Percentiles rank a stretch among this genome's conserved stretches.
phyloP scores from a whole-genome alignment of 2,113 vertebrate genomes.

The Ctenomys sociabilis region DNA sequence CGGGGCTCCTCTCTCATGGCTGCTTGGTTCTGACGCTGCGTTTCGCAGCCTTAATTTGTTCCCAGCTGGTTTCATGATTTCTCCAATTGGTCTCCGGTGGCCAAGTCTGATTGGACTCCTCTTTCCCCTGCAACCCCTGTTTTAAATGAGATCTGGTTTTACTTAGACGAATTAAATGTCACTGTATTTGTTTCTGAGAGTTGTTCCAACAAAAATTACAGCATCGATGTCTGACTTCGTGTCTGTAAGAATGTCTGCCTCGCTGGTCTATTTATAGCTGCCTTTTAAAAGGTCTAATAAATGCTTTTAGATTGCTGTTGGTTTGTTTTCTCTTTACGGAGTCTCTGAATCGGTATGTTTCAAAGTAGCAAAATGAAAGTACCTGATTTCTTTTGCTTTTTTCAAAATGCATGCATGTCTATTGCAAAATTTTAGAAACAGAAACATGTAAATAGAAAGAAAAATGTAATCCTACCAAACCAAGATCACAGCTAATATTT shows the following conservation, averaged over 20 bases:
- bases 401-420: background rate
- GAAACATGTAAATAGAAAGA: background rate
- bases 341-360: conserved; percentile 9
- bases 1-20: too few species aligned
- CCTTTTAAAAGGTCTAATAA: conserved; percentile 77
- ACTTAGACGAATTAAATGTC: conserved; percentile 86
- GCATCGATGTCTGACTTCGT: conserved; percentile 79
- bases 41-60: conserved; percentile 14
- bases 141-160: conserved; percentile 85
- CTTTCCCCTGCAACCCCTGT: background rate
- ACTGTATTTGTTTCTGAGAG: conserved; percentile 84
- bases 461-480: background rate
- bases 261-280: conserved; percentile 76
- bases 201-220: conserved; percentile 83
- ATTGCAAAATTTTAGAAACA: background rate
- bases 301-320: conserved; percentile 71
- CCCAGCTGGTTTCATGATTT: conserved; percentile 55
- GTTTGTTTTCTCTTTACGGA: conserved; percentile 59
- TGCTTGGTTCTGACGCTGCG: conserved; percentile 25
- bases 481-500: background rate
- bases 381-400: background rate
- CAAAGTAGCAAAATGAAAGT: conserved; percentile 48
- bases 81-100: conserved; percentile 50
- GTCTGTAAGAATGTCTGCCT: conserved; percentile 81
- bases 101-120: conserved; percentile 46